Evolutionary conservation across 1,140 invertebrate species (phyloP), one percentile per base, ranked within the genome.

Genomic region (Leucophenga varia): DNA sequence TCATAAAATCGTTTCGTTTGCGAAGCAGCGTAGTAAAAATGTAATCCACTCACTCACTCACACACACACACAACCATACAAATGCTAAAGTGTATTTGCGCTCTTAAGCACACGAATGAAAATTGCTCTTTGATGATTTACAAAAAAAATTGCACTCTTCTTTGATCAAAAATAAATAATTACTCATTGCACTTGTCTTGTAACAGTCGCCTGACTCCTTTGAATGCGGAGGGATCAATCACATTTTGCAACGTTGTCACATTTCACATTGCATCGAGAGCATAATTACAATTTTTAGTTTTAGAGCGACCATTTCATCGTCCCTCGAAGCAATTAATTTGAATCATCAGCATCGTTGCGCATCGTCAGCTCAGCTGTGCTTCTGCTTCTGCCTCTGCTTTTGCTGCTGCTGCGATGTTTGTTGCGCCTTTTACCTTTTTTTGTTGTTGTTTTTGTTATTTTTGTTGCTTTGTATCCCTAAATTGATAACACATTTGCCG

Each of bases 1-100:
- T 65, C 63, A 65, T 67, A 67, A 65, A 34, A 65, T 63, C 61
- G 61, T 61, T 61, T 65, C 61, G 59, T 61, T 63, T 67, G 67
- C 63, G n/a, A n/a, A n/a, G 57, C 63, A 28, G 55, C 54, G 63
- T 65, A 59, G 63, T 65, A 65, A 65, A 61, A 65, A 54, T 67
- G 58, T 58, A 61, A 42, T 52, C 45, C 28, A 41, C 39, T 34
- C n/a, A 34, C 10, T 49, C 17, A 41, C 43, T 8, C 17, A 28
- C 16, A 31, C 41, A 41, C 12, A 45, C 10, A 48, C 3, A 9
- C 5, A 18, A n/a, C 10, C 21, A 2, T 19, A 31, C 17, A 21
- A 37, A 8, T 13, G 12, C 17, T 42, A 25, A 28, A 41, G n/a
- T 28, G 39, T 21, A 20, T n/a, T n/a, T n/a, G n/a, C n/a, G n/a